These are phyloP conservation scores for Barypeithes pellucidus DNA, from an alignment of 2,888 invertebrate genomes.

Conservation along the genomic window DNA sequence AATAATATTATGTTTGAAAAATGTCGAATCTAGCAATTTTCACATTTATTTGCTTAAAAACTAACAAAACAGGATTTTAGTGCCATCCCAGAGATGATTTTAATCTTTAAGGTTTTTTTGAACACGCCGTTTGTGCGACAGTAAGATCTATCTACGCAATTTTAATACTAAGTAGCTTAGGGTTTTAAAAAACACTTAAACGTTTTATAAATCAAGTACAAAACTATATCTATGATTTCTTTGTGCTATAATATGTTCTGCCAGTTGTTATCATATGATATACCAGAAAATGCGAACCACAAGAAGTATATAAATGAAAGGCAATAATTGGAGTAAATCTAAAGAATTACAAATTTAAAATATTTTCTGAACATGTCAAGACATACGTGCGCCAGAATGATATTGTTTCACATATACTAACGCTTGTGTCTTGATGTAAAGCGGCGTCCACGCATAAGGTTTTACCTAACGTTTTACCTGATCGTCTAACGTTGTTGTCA, in stretches of 20 bases:
- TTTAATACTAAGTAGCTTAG: constrained; percentile 10
- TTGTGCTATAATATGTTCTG: constrained; percentile 21
- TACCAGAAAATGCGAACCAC: neutral
- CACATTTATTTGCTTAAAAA: too few relatives aligned
- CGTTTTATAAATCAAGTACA: constrained; percentile 1
- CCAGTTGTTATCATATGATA: constrained; percentile 3
- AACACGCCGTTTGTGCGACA: constrained; percentile 29
- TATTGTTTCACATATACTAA: too few relatives aligned
- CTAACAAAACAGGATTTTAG: constrained; percentile 3
- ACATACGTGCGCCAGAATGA: too few relatives aligned
- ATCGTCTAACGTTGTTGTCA: too few relatives aligned
- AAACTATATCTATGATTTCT: constrained; percentile 10
- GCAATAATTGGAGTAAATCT: too few relatives aligned
- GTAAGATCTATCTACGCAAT: constrained; percentile 2
- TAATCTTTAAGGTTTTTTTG: constrained; percentile 3
- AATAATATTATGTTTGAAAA: too few relatives aligned
- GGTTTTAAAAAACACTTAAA: neutral
- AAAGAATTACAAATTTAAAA: too few relatives aligned
- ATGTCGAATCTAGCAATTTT: too few relatives aligned
- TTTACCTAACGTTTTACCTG: too few relatives aligned
- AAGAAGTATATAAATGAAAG: neutral
- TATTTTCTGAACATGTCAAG: too few relatives aligned
- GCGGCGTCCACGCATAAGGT: too few relatives aligned
- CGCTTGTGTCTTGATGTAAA: too few relatives aligned
- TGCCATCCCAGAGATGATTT: constrained; percentile 27